Evolutionary conservation across 2,888 invertebrate species (phyloP).

Genomic region (Dolomedes plantarius): DNA sequence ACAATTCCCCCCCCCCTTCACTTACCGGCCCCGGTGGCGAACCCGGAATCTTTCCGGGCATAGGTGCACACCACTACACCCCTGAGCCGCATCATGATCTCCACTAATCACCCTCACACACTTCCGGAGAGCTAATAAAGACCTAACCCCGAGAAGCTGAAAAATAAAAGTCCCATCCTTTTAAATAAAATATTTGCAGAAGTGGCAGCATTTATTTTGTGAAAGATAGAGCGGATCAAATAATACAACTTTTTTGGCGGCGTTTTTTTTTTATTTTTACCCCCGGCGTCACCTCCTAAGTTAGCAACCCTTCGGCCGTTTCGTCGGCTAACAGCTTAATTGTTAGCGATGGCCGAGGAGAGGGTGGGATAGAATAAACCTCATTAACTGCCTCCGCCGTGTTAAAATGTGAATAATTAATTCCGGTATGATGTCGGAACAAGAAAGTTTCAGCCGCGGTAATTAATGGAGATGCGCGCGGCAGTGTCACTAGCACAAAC

Average conservation of each 20-base stretch:
- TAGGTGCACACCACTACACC: too few relatives aligned
- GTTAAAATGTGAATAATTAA: constrained; percentile 71
- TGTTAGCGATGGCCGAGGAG: constrained; percentile 41
- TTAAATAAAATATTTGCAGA: too few relatives aligned
- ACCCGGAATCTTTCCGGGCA: too few relatives aligned
- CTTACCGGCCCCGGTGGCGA: too few relatives aligned
- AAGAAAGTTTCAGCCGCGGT: constrained; percentile 46
- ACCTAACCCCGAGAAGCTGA: too few relatives aligned
- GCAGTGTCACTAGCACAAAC: constrained; percentile 58
- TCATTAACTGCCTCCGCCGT: constrained; percentile 67
- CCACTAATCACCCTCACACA: too few relatives aligned
- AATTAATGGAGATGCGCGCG: constrained; percentile 40
- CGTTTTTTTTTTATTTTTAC: neutral
- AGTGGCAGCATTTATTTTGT: too few relatives aligned
- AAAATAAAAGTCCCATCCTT: too few relatives aligned
- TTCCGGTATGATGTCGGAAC: constrained; percentile 65
- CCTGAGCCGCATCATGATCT: too few relatives aligned
- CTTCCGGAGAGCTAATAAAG: too few relatives aligned
- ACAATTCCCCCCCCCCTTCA: too few relatives aligned
- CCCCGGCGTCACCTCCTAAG: neutral
- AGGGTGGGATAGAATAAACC: constrained; percentile 49
- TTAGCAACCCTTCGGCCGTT: constrained; percentile 31
- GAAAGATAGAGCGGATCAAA: neutral
- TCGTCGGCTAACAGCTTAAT: constrained; percentile 62
- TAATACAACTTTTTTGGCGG: neutral